A percentile compares a stretch with the other conserved stretches of the same genome.
These are phyloP conservation scores for Cryptops parisi DNA, from an alignment of 2,888 invertebrate genomes.

Conservation along the genomic window DNA sequence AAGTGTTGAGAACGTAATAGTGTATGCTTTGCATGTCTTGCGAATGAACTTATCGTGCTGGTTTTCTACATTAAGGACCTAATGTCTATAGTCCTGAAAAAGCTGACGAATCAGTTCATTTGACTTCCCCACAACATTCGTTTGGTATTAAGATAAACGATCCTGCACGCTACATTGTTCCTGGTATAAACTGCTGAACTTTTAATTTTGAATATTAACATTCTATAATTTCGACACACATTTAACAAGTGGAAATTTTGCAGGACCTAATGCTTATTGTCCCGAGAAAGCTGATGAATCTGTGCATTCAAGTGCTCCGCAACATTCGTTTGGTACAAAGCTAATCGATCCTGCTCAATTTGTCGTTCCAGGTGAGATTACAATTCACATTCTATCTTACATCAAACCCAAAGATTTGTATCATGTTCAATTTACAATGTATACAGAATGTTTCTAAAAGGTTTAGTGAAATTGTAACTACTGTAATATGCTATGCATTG, in stretches of 20 bases:
- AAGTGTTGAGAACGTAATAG: not conserved
- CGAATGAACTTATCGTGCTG: not conserved
- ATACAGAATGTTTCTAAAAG: too few relatives aligned
- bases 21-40: not conserved
- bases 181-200: conserved; percentile 41
- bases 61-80: conserved; percentile 41
- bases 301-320: not conserved
- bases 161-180: conserved; percentile 48
- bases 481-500: too few relatives aligned
- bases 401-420: too few relatives aligned
- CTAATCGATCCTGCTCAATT: not conserved
- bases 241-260: too few relatives aligned
- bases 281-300: not conserved
- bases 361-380: not conserved
- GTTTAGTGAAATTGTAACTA: too few relatives aligned
- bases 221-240: too few relatives aligned
- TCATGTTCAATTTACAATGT: too few relatives aligned
- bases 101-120: conserved; percentile 40
- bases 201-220: too few relatives aligned
- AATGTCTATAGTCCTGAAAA: conserved; percentile 70
- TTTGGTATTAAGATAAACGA: conserved; percentile 52
- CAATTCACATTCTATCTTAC: too few relatives aligned
- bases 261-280: not conserved
- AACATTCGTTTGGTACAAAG: not conserved
- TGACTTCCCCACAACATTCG: conserved; percentile 49